Percentiles rank a stretch among this genome's conserved stretches.
These are phyloP conservation scores for Pseudomyrmex cubaensis DNA, from an alignment of 1,140 invertebrate species.

Conservation along the genomic window DNA sequence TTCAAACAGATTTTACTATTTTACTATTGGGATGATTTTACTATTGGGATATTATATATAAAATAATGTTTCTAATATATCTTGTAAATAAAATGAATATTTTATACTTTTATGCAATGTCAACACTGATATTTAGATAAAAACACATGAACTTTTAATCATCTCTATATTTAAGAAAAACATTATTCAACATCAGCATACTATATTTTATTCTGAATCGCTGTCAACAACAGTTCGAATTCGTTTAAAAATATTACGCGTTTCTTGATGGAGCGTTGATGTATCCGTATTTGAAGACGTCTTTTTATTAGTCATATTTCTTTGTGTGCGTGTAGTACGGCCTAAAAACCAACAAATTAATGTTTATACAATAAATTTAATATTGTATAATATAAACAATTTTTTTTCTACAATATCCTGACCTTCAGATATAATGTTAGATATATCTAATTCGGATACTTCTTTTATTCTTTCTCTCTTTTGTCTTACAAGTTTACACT, in stretches of 20 bases:
- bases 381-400: neutral
- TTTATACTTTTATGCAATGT: too few species aligned
- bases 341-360: constrained; percentile 69
- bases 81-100: too few species aligned
- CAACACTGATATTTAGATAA: too few species aligned
- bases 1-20: too few species aligned
- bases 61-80: too few species aligned
- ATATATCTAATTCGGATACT: constrained; percentile 73
- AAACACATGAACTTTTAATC: too few species aligned
- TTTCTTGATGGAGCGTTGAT: constrained; percentile 65
- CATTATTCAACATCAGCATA: neutral
- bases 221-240: constrained; percentile 78
- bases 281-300: constrained; percentile 52
- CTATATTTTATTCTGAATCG: constrained; percentile 77
- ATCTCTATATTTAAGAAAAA: too few species aligned
- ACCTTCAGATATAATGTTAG: constrained; percentile 80
- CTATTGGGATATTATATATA: too few species aligned
- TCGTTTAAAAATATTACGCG: constrained; percentile 69
- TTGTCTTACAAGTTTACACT: constrained; percentile 78
- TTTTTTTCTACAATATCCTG: constrained; percentile 13
- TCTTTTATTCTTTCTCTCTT: constrained; percentile 74
- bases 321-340: constrained; percentile 78
- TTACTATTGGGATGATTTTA: too few species aligned
- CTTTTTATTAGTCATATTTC: constrained; percentile 58
- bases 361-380: neutral